Conservation (phyloP, 2,113 vertebrate species). For the Catagonus wagneri region DNA sequence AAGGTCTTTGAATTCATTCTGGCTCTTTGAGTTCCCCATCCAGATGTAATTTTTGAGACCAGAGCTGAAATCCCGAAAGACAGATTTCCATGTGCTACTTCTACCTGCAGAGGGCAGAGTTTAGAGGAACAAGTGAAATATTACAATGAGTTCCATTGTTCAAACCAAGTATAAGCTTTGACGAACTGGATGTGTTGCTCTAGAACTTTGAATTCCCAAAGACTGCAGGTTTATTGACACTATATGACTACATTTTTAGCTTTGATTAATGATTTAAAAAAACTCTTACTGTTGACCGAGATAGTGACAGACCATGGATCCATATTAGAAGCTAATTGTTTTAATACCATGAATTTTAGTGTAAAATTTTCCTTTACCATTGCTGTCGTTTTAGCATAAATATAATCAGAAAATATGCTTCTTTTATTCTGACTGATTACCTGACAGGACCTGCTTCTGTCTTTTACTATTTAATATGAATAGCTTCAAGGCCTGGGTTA, state of each 20-base stretch:
- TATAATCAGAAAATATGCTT: not conserved
- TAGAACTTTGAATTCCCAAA: conserved; percentile 31
- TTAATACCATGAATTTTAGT: not conserved
- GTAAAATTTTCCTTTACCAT: not conserved
- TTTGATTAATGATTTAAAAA: conserved; percentile 1
- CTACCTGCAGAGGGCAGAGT: not conserved
- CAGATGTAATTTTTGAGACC: not conserved
- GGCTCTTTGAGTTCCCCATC: not conserved
- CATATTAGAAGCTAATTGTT: not conserved
- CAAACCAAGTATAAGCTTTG: not conserved
- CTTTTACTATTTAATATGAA: conserved; percentile 43
- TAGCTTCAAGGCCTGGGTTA: not conserved
- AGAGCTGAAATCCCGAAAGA: not conserved
- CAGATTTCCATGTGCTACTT: not conserved
- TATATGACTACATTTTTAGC: not conserved
- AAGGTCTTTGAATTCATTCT: not conserved
- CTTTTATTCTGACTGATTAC: not conserved
- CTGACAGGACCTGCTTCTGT: not conserved
- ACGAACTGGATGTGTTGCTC: not conserved
- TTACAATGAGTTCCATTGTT: not conserved
- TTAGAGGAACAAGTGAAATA: not conserved
- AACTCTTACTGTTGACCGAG: not conserved
- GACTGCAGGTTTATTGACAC: not conserved
- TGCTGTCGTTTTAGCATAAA: not conserved
- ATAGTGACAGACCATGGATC: not conserved